phyloP scores from a whole-genome alignment of 2,113 vertebrate genomes.

The Trinectes maculatus region DNA sequence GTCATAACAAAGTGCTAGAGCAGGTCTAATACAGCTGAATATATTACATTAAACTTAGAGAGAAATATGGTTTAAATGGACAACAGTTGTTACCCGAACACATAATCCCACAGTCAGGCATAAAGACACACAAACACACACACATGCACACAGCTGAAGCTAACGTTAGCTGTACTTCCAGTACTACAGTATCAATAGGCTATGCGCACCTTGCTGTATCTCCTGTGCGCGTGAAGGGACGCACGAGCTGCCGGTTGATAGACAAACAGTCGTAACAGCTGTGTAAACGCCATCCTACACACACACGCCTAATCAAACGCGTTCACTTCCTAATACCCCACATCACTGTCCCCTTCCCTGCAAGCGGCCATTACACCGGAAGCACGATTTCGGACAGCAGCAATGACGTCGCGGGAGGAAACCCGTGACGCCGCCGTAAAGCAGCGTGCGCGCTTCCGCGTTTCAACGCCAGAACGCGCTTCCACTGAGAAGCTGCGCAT shows the following conservation, averaged over 20 bases:
- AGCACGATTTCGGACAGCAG: constrained; percentile 18
- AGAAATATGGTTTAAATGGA: too few species aligned
- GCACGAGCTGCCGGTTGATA: constrained; percentile 37
- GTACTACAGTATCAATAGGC: neutral
- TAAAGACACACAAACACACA: neutral
- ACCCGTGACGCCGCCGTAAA: constrained; percentile 5
- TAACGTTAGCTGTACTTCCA: constrained; percentile 44
- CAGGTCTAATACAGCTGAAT: too few species aligned
- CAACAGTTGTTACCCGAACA: too few species aligned
- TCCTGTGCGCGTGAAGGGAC: constrained; percentile 45
- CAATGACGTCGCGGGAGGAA: constrained; percentile 16
- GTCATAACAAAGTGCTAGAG: too few species aligned
- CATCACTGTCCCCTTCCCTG: constrained; percentile 40
- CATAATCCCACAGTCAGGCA: too few species aligned
- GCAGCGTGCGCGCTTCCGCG: constrained; percentile 50
- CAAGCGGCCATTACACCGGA: constrained; percentile 81
- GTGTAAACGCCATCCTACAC: constrained; percentile 57
- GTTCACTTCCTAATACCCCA: neutral
- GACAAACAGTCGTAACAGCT: constrained; percentile 44
- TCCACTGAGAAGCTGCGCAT: neutral
- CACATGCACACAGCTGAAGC: constrained; percentile 22
- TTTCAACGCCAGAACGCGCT: constrained; percentile 8
- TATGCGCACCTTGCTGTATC: constrained; percentile 78
- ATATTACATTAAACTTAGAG: too few species aligned
- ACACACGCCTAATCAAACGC: neutral